Base-by-base conservation (phyloP, 2,888 invertebrate genomes). In the Eustalomyia histrio region DNA sequence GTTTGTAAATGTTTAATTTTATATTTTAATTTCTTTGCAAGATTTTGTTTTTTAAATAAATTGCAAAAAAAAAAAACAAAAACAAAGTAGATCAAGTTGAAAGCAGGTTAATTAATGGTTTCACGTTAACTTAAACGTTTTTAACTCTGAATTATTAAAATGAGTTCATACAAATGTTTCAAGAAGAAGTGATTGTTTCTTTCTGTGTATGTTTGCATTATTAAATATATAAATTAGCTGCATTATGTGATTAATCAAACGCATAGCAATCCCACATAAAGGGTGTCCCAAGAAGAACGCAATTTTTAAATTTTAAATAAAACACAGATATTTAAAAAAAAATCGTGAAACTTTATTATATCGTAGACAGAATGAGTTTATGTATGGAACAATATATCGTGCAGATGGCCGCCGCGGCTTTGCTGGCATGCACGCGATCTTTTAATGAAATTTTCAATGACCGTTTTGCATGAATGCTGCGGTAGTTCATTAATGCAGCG, bases 91-190 rank as follows among this genome's bases (percentile, higher is more conserved):
- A 73, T 60, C 80, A 80, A 64, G 67, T 73, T 65, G 76, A 69
- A 80, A 76, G 60, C 76, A 68, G 80, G 80, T 80, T 80, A 80
- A 80, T 76, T 76, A 76, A 68, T 73, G 69, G 63, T 58, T 73
- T 64, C 63, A 60, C 76, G 58, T 73, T 53, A 52, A 64, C 57
- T 29, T 29, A 24, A 29, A n/a, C n/a, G 29, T 57, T 57, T 69
- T 69, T 52, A 67, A 57, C 57, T 67, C 67, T 57, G 67, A 67
- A 55, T 53, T 65, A 33, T 65, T 65, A 67, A 47, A 47, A 47
- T 47, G 43, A 47, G 43, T 47, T 47, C 43, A 47, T n/a, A 6
- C 14, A 47, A 47, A 47, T 47, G 2, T n/a, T n/a, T 47, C n/a
- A 47, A 47, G 5, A n/a, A 47, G 14, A 47, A 47, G 14, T 39